phyloP scores from a whole-genome alignment of 2,888 invertebrate genomes.

The Caenorhabditis sp. region DNA sequence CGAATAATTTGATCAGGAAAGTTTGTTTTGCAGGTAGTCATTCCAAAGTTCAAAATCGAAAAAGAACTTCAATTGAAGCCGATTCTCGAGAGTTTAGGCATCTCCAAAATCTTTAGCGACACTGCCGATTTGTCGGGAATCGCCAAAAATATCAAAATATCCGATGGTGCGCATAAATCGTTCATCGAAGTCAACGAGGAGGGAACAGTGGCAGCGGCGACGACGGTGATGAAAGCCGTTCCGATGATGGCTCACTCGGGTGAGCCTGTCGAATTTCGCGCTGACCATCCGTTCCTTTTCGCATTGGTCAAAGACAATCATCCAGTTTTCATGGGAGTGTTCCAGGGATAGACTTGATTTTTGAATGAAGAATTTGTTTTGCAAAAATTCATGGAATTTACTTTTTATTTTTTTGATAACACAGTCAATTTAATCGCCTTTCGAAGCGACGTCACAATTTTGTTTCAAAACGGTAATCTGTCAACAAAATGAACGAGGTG shows the following conservation, averaged over 20 bases:
- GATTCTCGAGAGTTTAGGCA: conserved; percentile 12
- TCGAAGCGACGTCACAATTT: too few species aligned
- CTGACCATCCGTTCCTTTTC: conserved; percentile 56
- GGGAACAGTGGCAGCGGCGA: conserved; percentile 56
- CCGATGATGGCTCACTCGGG: conserved; percentile 6
- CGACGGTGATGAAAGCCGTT: conserved; percentile 41
- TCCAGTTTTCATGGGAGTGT: conserved; percentile 38
- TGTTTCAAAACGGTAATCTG: too few species aligned
- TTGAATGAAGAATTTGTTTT: too few species aligned
- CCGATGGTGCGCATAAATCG: conserved; percentile 59
- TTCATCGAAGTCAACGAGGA: conserved; percentile 59
- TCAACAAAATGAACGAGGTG: too few species aligned
- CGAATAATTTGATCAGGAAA: too few species aligned
- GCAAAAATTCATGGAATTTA: too few species aligned
- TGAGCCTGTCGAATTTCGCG: conserved; percentile 35
- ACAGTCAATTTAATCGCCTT: too few species aligned
- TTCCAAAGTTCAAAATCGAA: conserved; percentile 36
- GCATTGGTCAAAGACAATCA: conserved; percentile 28
- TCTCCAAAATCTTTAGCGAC: conserved; percentile 25
- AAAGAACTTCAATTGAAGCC: conserved; percentile 21
- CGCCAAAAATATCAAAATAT: conserved; percentile 41
- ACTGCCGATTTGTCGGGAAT: conserved; percentile 30
- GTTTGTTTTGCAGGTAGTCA: conserved; percentile 22
- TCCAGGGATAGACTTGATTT: conserved; percentile 12
- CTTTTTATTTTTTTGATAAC: too few species aligned